Evolutionary conservation across 2,888 invertebrate species (phyloP).

Genomic region (Smittia aterrima): DNA sequence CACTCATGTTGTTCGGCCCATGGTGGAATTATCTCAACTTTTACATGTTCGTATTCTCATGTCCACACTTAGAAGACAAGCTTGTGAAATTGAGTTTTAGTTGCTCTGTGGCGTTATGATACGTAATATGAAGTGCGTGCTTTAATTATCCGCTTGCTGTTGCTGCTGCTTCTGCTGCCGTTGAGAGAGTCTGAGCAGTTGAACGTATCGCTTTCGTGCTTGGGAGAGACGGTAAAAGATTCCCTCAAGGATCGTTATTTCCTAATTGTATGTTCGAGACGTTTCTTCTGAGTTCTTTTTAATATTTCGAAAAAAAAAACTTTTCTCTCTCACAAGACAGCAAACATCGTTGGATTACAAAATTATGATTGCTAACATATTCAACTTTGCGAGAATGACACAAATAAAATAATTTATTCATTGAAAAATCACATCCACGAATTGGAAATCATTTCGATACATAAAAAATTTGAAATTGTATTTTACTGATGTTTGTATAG

Average conservation of each 20-base stretch:
- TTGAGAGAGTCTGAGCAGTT: too few species aligned
- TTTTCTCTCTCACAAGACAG: too few species aligned
- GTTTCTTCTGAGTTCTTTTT: too few species aligned
- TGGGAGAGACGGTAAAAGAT: background rate
- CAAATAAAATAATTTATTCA: slow-evolving; percentile 40
- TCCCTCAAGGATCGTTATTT: background rate
- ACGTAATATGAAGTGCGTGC: background rate
- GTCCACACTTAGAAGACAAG: background rate
- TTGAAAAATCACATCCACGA: slow-evolving; percentile 25
- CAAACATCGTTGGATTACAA: too few species aligned
- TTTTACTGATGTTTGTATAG: background rate
- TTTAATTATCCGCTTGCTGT: background rate
- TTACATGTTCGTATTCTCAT: background rate
- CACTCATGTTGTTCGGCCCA: background rate
- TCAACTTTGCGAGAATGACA: background rate
- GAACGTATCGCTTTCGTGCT: background rate
- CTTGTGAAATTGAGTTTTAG: slow-evolving; percentile 8
- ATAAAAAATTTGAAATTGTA: slow-evolving; percentile 10
- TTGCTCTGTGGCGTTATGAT: background rate
- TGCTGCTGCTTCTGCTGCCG: too few species aligned
- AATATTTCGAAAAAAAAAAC: too few species aligned
- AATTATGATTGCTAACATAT: slow-evolving; percentile 1
- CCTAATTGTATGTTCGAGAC: background rate
- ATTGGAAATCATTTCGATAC: slow-evolving; percentile 29
- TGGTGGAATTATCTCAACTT: background rate